Evolutionary conservation across 1,140 invertebrate species (phyloP).

Genomic region (Zaprionus ornatus): DNA sequence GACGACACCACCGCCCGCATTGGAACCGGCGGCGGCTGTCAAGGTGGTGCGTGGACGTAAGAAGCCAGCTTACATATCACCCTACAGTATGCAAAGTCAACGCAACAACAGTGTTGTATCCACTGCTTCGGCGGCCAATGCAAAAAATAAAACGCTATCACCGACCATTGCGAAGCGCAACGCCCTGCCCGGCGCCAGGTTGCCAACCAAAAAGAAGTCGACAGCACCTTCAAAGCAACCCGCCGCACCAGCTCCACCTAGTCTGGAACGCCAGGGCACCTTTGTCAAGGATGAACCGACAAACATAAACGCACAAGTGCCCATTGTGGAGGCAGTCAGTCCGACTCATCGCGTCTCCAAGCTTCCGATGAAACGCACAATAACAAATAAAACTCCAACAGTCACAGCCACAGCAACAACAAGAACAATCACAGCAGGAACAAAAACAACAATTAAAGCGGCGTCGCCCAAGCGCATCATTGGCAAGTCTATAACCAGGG

Average conservation of each 20-base stretch:
- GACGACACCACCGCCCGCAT: slow-evolving; percentile 15
- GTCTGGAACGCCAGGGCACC: slow-evolving; percentile 91
- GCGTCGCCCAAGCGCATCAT: slow-evolving; percentile 20
- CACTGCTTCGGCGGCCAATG: slow-evolving; percentile 39
- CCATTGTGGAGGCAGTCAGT: slow-evolving; percentile 84
- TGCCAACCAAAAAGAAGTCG: slow-evolving; percentile 56
- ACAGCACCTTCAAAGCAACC: slow-evolving; percentile 23
- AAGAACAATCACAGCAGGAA: slow-evolving; percentile 36
- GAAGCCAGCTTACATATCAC: slow-evolving; percentile 89
- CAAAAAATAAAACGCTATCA: slow-evolving; percentile 58
- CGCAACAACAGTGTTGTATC: slow-evolving; percentile 63
- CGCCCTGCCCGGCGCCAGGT: slow-evolving; percentile 30
- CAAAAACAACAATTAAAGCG: slow-evolving; percentile 39
- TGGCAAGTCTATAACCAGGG: slow-evolving; percentile 12
- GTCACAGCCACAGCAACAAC: slow-evolving; percentile 48
- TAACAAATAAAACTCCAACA: slow-evolving; percentile 40
- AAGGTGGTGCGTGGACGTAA: slow-evolving; percentile 91
- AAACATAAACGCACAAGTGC: slow-evolving; percentile 81
- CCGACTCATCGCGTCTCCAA: slow-evolving; percentile 83
- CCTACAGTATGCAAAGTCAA: slow-evolving; percentile 84
- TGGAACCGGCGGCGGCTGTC: slow-evolving; percentile 70
- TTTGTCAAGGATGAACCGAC: slow-evolving; percentile 92
- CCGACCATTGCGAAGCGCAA: slow-evolving; percentile 68
- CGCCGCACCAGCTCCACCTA: slow-evolving; percentile 36
- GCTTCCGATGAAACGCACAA: slow-evolving; percentile 71